Evolutionary conservation across 2,113 vertebrate genomes (phyloP).

Genomic region (Numenius arquata): DNA sequence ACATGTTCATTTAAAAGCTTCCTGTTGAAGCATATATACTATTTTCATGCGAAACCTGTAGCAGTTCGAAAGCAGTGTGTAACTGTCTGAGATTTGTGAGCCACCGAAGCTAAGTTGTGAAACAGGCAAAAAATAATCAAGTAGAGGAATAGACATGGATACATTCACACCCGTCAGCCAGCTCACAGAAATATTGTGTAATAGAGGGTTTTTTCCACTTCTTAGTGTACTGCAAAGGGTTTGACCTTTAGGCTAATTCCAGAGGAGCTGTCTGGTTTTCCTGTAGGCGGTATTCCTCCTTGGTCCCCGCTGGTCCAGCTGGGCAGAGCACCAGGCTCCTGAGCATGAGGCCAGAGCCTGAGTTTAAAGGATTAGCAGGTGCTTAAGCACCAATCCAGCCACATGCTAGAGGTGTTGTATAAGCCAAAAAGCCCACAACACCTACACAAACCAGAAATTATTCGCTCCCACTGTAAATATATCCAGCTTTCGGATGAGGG

Average conservation of each 20-base stretch:
- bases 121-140: neutral
- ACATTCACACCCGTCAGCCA: rapidly evolving
- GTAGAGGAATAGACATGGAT: rapidly evolving
- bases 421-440: neutral
- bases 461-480: neutral
- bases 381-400: neutral
- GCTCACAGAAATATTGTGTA: neutral
- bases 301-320: rapidly evolving
- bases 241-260: neutral
- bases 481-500: neutral
- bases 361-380: neutral
- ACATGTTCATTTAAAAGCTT: neutral
- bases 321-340: neutral
- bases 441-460: neutral
- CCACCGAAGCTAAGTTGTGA: neutral
- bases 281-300: neutral
- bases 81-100: neutral
- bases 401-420: neutral
- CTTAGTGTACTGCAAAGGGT: neutral
- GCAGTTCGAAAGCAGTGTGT: neutral
- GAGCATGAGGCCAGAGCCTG: neutral
- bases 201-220: neutral
- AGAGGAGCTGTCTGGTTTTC: neutral
- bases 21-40: neutral
- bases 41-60: neutral